Base-by-base conservation (phyloP, 2,113 vertebrate species). In the Lethenteron camtschaticum region DNA sequence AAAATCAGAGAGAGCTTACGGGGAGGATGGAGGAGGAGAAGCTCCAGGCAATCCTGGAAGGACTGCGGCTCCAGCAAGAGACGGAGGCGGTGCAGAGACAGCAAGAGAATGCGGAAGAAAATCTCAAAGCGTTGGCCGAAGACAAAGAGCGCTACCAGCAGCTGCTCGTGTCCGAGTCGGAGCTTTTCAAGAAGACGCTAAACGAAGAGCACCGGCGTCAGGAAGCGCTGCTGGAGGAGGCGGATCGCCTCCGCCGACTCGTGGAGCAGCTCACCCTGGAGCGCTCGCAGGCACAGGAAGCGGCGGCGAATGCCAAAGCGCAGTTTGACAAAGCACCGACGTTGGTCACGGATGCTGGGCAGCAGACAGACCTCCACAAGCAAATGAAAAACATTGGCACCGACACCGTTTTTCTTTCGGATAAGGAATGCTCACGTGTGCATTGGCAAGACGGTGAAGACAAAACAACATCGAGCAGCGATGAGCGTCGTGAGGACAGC, bases 241-340 rank as follows among this genome's bases (percentile, higher is more conserved):
- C 63, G 10, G n/a, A 66, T n/a, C 63, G 24, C n/a, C 63, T 66
- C n/a, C n/a, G 24, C n/a, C n/a, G 24, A 16, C n/a, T 66, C 24
- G 63, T 66, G n/a, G 63, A 66, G n/a, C n/a, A 66, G 63, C 63
- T 66, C 63, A 66, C 63, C 63, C n/a, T n/a, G 24, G 63, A 66
- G 10, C 63, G 24, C 24, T 66, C 24, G 9, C 63, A 66, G 24
- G 24, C 63, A 66, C 63, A 66, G 24, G 63, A n/a, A 16, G 63
- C n/a, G 10, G 63, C 63, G n/a, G n/a, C n/a, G 10, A 66, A 66
- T n/a, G 63, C 63, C 63, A n/a, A 66, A 16, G 10, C 63, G 41
- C 41, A 41, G 41, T 41, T 41, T 41, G 41, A 41, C 41, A 41
- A 41, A 41, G 41, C 5, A 41, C 41, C 41, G 41, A 41, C 41